Conservation (phyloP, 2,888 invertebrate species). For the Eumacrocentrus americanus region DNA sequence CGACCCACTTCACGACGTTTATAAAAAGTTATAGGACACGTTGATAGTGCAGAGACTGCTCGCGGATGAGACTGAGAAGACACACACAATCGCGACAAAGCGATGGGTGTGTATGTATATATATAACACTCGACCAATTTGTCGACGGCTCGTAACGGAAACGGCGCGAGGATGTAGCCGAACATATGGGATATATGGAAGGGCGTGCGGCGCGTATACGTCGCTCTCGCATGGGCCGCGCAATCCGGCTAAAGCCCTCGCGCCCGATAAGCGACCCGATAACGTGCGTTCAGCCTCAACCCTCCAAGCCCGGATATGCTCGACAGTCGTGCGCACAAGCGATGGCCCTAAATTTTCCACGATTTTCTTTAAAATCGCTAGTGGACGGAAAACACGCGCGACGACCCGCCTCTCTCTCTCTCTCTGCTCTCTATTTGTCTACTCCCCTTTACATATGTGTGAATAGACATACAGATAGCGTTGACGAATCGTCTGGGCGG, state of each 20-base stretch:
- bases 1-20: conserved; percentile 40
- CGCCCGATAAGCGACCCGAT: conserved; percentile 59
- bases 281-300: conserved; percentile 40
- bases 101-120: conserved; percentile 11
- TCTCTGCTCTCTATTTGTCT: too few relatives aligned
- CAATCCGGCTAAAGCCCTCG: conserved; percentile 58
- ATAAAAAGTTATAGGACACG: conserved; percentile 45
- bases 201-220: conserved; percentile 12
- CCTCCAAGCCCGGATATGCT: conserved; percentile 21
- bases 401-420: conserved; percentile 4
- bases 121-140: conserved; percentile 35
- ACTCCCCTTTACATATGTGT: conserved; percentile 13
- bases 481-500: conserved; percentile 49
- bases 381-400: conserved; percentile 25
- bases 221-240: conserved; percentile 31
- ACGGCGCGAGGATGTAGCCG: conserved; percentile 17
- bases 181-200: conserved; percentile 13
- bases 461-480: conserved; percentile 48
- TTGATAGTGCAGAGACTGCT: neutral
- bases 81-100: neutral
- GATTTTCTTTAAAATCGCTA: conserved; percentile 39
- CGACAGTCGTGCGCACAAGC: conserved; percentile 21
- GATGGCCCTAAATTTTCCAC: conserved; percentile 55
- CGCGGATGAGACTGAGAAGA: neutral
- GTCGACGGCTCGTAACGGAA: conserved; percentile 34